phyloP scores from a whole-genome alignment of 2,113 vertebrate genomes.

The Clarias batrachus region DNA sequence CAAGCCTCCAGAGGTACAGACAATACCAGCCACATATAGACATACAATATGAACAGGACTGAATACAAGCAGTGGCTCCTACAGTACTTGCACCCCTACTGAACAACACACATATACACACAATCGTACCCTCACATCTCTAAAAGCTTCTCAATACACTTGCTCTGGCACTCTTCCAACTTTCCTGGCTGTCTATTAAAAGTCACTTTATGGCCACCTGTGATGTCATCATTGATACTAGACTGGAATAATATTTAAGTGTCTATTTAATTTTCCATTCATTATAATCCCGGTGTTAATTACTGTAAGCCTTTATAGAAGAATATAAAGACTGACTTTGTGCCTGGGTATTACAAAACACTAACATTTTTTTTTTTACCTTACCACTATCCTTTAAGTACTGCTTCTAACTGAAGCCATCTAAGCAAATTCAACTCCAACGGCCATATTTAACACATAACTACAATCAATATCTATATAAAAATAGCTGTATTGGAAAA shows the following conservation, averaged over 20 bases:
- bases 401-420: background rate
- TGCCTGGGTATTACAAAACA: background rate
- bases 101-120: background rate
- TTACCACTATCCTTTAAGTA: background rate
- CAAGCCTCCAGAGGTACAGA: too few species aligned
- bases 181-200: background rate
- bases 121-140: background rate
- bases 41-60: background rate
- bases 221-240: background rate
- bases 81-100: background rate
- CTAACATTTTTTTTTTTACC: background rate
- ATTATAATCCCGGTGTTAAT: background rate
- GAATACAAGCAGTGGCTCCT: background rate
- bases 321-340: background rate
- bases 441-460: background rate
- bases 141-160: background rate
- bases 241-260: background rate
- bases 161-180: background rate
- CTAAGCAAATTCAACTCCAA: background rate
- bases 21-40: background rate
- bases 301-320: background rate
- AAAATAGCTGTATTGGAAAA: background rate
- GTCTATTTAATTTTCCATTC: background rate
- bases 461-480: background rate
- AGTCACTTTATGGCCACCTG: background rate